Evolutionary conservation across 2,797 vertebrate species (phyloP).

Genomic region (Oophaga sylvatica): DNA sequence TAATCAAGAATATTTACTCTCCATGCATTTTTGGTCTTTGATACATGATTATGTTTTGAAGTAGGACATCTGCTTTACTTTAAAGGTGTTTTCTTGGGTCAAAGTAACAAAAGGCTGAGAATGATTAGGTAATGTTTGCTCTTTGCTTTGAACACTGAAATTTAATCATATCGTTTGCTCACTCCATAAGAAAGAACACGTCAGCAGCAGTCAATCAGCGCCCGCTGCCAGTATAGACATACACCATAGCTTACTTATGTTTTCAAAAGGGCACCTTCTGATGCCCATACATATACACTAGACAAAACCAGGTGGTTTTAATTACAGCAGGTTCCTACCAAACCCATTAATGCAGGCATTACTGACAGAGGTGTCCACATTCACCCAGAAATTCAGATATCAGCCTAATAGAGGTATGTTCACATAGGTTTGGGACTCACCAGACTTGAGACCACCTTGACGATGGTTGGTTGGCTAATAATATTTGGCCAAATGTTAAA

Average conservation of each 20-base stretch:
- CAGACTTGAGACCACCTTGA: too few relatives aligned
- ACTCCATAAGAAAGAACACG: conserved; percentile 63
- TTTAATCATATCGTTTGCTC: conserved; percentile 66
- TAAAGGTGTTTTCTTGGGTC: conserved; percentile 71
- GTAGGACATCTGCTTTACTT: conserved; percentile 71
- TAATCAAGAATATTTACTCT: conserved; percentile 12
- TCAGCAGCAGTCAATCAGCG: not conserved
- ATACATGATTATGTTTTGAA: conserved; percentile 72
- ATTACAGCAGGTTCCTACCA: too few relatives aligned
- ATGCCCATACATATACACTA: too few relatives aligned
- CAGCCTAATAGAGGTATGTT: too few relatives aligned
- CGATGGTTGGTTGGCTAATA: too few relatives aligned
- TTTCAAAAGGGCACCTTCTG: not conserved
- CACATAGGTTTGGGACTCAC: too few relatives aligned
- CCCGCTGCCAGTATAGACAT: not conserved
- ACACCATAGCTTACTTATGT: not conserved
- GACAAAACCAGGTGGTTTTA: too few relatives aligned
- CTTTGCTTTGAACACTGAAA: conserved; percentile 70
- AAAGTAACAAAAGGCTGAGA: conserved; percentile 65
- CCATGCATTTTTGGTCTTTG: conserved; percentile 67
- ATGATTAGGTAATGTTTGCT: conserved; percentile 70
- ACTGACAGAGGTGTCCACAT: too few relatives aligned
- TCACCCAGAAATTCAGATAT: too few relatives aligned
- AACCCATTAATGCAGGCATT: too few relatives aligned
- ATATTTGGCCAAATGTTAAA: too few relatives aligned